Percentiles rank a stretch among this genome's conserved stretches.
Conservation (phyloP, 2,888 invertebrate genomes). For the Arenicola marina region DNA sequence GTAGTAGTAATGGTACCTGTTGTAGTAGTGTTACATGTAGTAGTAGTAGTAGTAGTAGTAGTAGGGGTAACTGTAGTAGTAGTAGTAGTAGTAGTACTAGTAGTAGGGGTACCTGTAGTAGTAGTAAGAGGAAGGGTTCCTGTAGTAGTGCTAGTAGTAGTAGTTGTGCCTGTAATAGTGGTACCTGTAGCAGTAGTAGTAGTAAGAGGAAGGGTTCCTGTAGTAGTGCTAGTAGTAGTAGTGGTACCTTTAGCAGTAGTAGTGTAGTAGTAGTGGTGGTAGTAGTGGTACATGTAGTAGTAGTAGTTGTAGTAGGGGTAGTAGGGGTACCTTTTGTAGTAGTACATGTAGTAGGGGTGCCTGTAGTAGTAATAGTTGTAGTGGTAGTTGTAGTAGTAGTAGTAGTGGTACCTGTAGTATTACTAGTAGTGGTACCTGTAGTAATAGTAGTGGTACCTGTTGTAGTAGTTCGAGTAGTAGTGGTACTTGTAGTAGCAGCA, state of each 20-base stretch:
- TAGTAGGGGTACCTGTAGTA: slow-evolving; percentile 18
- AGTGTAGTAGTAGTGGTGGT: neutral
- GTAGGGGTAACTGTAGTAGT: slow-evolving; percentile 13
- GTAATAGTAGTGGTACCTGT: too few species aligned
- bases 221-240: neutral
- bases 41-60: slow-evolving; percentile 15
- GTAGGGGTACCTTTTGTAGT: neutral
- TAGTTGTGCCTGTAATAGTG: slow-evolving; percentile 13
- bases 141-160: slow-evolving; percentile 16
- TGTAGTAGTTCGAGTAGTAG: too few species aligned
- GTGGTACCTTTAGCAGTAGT: slow-evolving; percentile 11
- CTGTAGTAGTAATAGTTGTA: slow-evolving; percentile 14
- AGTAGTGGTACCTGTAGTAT: slow-evolving; percentile 13
- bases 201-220: too few species aligned
- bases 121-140: slow-evolving; percentile 14
- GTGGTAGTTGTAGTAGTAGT: slow-evolving; percentile 15
- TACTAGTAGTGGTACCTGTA: too few species aligned
- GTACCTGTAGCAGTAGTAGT: neutral
- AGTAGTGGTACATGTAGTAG: too few species aligned
- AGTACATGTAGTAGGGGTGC: slow-evolving; percentile 7
- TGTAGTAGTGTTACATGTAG: slow-evolving; percentile 14
- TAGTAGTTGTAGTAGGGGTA: neutral
- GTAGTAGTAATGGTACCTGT: slow-evolving; percentile 15
- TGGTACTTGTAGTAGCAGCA: too few species aligned
- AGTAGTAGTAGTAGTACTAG: slow-evolving; percentile 19